These are phyloP conservation scores for Cinara cedri DNA, from an alignment of 2,888 invertebrate species.

Conservation along the genomic window DNA sequence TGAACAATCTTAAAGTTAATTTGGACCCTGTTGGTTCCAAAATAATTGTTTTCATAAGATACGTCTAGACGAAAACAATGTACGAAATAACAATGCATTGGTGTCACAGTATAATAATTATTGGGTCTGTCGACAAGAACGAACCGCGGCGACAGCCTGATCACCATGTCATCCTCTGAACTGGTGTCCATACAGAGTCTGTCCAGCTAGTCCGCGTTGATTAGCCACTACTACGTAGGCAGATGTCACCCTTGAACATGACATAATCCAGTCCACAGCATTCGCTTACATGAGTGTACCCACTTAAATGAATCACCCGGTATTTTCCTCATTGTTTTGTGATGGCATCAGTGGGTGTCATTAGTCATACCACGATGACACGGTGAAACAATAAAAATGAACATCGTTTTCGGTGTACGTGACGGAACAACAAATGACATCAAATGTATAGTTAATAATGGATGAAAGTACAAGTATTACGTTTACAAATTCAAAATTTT, in stretches of 20 bases:
- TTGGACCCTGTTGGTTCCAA: conserved; percentile 95
- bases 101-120: neutral
- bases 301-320: no score
- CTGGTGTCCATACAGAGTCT: conserved; percentile 60
- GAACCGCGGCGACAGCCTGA: conserved; percentile 58
- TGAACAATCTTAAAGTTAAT: conserved; percentile 97
- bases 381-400: neutral
- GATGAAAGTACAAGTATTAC: no score
- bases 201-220: conserved; percentile 59
- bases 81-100: no score
- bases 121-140: conserved; percentile 16
- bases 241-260: conserved; percentile 56
- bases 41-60: no score
- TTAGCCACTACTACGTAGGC: conserved; percentile 37
- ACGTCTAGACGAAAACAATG: no score
- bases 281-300: conserved; percentile 54
- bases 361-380: conserved; percentile 58
- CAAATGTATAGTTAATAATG: no score
- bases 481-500: neutral
- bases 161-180: conserved; percentile 59
- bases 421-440: no score
- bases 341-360: no score
- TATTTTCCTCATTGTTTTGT: no score
- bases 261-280: conserved; percentile 57
- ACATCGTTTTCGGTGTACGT: no score